Evolutionary conservation across 1,140 invertebrate species (phyloP).

Genomic region (Coelopa frigida): DNA sequence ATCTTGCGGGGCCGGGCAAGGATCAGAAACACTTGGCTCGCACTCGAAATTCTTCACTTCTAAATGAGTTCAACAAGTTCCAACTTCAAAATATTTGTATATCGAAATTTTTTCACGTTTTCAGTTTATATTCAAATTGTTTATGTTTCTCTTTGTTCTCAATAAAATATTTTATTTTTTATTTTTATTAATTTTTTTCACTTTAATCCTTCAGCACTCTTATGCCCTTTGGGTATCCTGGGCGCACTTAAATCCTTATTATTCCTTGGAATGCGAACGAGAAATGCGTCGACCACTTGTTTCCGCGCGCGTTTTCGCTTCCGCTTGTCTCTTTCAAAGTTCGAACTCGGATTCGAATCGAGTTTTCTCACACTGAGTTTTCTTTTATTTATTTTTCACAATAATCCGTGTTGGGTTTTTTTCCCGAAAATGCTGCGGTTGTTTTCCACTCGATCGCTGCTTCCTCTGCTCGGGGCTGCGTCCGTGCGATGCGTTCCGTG

Average conservation of each 20-base stretch:
- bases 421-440: neutral
- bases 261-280: neutral
- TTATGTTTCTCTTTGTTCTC: slow-evolving; percentile 12
- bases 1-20: too few relatives aligned
- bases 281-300: too few relatives aligned
- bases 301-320: too few relatives aligned
- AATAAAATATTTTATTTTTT: slow-evolving; percentile 14
- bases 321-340: neutral
- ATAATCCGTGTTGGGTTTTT: slow-evolving; percentile 11
- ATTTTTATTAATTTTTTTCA: slow-evolving; percentile 4
- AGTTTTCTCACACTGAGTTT: slow-evolving; percentile 3
- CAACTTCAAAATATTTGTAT: slow-evolving; percentile 15
- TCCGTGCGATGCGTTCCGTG: slow-evolving; percentile 5
- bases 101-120: neutral
- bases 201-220: neutral
- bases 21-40: too few relatives aligned
- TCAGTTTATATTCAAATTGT: slow-evolving; percentile 12
- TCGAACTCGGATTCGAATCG: neutral
- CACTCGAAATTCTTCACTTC: too few relatives aligned
- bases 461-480: neutral
- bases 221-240: neutral
- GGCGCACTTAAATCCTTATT: neutral
- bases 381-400: slow-evolving; percentile 10
- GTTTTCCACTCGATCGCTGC: neutral
- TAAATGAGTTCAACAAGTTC: neutral